Conservation (phyloP, 2,797 vertebrate species). For the Anas acuta region DNA sequence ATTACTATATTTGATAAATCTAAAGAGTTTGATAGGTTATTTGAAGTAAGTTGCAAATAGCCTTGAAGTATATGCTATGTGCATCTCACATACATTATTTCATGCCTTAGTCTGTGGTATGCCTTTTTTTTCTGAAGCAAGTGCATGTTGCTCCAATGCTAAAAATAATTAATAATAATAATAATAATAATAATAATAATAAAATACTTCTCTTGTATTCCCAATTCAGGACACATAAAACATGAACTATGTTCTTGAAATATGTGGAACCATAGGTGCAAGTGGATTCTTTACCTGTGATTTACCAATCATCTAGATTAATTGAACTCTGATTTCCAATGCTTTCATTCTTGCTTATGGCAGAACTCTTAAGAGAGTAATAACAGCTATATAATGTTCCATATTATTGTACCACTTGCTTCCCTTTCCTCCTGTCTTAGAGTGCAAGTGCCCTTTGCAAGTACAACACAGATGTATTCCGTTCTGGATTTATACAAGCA, state of each 20-base stretch:
- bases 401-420: not conserved
- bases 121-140: not conserved
- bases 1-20: not conserved
- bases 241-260: not conserved
- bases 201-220: not conserved
- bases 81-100: not conserved
- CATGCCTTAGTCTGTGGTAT: not conserved
- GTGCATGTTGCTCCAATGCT: not conserved
- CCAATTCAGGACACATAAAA: not conserved
- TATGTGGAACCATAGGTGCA: not conserved
- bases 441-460: not conserved
- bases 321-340: not conserved
- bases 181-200: no score
- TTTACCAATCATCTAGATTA: not conserved
- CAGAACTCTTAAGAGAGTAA: not conserved
- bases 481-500: not conserved
- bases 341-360: not conserved
- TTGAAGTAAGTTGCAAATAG: not conserved
- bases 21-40: not conserved
- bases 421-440: not conserved
- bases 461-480: not conserved
- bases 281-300: not conserved
- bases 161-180: not conserved
- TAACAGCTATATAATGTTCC: not conserved
- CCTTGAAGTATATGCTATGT: not conserved